Base-by-base conservation (phyloP, 2,888 invertebrate genomes). In the Silvanus unidentatus region DNA sequence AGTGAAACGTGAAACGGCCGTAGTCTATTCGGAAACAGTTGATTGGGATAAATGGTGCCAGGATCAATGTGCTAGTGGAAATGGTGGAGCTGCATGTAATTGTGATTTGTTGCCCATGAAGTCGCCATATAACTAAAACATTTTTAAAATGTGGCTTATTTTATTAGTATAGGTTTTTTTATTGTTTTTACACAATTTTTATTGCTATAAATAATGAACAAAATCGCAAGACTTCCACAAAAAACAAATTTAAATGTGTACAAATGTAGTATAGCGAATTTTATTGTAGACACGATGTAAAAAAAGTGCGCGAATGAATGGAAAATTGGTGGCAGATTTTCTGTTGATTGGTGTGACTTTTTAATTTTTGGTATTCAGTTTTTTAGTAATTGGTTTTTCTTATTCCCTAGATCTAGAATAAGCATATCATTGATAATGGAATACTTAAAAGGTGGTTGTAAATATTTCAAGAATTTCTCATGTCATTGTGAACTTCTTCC, bases 71-170 rank as follows among this genome's bases (percentile, higher is more conserved):
- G 71, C 76, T 29, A 77, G 77, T 59, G 85, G 84, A 1, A 80
- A 83, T 53, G 86, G 86, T 44, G 86, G 86, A n/a, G 79, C 80
- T 16, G 83, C 85, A 50, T 86, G 86, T 74, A 81, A 83, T 69
- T 86, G 86, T 69, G 82, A 86, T 70, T 73, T 83, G 43, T 73
- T 80, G 38, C 85, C 86, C 1, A 78, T 82, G 59, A 51, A 42
- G 40, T 40, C 4, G 8, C 42, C 16, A 42, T 38, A 44, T 12
- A 34, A 12, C 13, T 12, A 13, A 9, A 28, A 28, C n/a, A n/a
- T n/a, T 37, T 37, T 37, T 12, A 37, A 37, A n/a, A 15, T 37
- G n/a, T n/a, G n/a, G n/a, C 10, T 28, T 8, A 28, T 28, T 10
- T 10, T 28, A 28, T 28, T 28, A n/a, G n/a, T n/a, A n/a, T n/a